These are phyloP conservation scores for Scolopax bukidnonensis DNA, from an alignment of 2,797 vertebrate genomes.

Conservation along the genomic window DNA sequence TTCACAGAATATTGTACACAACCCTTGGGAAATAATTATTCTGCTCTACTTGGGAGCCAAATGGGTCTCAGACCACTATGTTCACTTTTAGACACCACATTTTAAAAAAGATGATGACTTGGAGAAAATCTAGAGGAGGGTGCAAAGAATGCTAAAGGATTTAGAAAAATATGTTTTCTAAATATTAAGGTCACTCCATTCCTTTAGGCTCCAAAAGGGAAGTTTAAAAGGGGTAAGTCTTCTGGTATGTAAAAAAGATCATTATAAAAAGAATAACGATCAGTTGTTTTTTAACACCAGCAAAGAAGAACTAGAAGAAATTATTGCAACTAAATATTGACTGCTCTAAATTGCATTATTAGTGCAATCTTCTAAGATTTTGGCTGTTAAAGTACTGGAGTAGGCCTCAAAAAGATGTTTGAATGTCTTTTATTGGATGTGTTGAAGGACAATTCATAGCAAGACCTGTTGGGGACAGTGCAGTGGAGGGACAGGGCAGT, in stretches of 20 bases:
- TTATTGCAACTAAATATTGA: neutral
- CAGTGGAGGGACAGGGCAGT: neutral
- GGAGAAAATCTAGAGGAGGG: neutral
- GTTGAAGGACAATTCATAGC: neutral
- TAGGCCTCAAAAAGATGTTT: neutral
- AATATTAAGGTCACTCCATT: neutral
- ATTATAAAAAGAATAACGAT: neutral
- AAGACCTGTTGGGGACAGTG: neutral
- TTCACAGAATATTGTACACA: neutral
- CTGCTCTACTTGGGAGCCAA: neutral
- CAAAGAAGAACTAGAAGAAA: neutral
- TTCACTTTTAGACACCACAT: neutral
- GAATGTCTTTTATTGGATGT: neutral
- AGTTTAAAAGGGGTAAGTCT: neutral
- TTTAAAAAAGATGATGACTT: neutral
- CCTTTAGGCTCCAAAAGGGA: neutral
- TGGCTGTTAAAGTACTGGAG: neutral
- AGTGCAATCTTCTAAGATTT: neutral
- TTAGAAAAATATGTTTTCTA: neutral
- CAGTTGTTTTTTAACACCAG: neutral
- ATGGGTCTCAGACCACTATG: neutral
- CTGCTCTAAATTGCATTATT: neutral
- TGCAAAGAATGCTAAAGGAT: neutral
- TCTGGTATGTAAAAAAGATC: neutral
- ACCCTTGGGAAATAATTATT: neutral